phyloP scores from a whole-genome alignment of 64 coral and sea anemone species.

The Montipora sp. region DNA sequence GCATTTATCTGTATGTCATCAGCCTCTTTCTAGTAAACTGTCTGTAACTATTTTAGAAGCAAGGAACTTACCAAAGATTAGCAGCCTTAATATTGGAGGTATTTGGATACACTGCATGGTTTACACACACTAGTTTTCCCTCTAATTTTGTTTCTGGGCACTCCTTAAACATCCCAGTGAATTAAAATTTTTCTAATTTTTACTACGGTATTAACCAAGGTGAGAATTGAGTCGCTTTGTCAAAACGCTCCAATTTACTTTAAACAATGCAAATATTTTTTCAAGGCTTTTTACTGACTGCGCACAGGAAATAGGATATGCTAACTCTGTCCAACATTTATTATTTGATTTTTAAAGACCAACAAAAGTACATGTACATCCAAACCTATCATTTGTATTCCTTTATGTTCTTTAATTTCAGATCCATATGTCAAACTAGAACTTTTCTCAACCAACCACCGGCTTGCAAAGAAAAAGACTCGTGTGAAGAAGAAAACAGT shows the following conservation, averaged over 20 bases:
- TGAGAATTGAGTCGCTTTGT: too few relatives aligned
- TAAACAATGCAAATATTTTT: too few relatives aligned
- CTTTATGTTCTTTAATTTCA: constrained; percentile 33
- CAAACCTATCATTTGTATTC: neutral
- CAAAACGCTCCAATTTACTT: too few relatives aligned
- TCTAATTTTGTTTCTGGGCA: too few relatives aligned
- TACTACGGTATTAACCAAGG: too few relatives aligned
- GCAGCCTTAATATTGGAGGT: constrained; percentile 96
- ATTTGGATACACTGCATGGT: neutral
- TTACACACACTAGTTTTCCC: neutral
- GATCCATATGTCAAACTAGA: constrained; percentile 99
- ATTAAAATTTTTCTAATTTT: too few relatives aligned
- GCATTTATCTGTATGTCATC: constrained; percentile 96
- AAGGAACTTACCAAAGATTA: constrained; percentile 97
- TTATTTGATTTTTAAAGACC: neutral
- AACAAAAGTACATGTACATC: too few relatives aligned
- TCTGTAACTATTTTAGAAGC: constrained; percentile 97
- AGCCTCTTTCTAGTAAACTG: constrained; percentile 90
- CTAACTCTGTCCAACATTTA: neutral
- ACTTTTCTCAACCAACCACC: constrained; percentile 80
- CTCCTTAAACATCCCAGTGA: too few relatives aligned
- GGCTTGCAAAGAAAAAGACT: constrained; percentile 96
- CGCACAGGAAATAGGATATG: too few relatives aligned
- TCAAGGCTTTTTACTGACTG: too few relatives aligned
- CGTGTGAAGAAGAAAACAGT: constrained; percentile 98